Evolutionary conservation across 1,140 invertebrate species (phyloP), one percentile per base, ranked within the genome.

Genomic region (Glomeris maerens): DNA sequence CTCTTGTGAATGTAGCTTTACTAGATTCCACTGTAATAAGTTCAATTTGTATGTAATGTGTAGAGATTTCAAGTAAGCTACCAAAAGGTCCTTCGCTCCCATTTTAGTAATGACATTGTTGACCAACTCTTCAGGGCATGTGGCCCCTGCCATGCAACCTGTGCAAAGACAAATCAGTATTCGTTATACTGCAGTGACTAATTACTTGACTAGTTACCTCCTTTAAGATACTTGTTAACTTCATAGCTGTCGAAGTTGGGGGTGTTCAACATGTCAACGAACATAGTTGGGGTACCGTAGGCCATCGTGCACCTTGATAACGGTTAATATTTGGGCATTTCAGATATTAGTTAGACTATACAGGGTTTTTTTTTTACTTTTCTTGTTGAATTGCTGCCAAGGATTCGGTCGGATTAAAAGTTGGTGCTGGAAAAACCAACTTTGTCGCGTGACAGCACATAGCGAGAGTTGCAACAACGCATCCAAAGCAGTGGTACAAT

Each of bases 261-360:
- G 27, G 63, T 64, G 47, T 71, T 68, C 31, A 90, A 58, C 48
- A 89, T 72, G 64, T 96, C 89, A 47, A 95, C 81, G 64, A 84
- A 91, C 92, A 98, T 98, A 0, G 93, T 97, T 2, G 94, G 94
- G 0, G 93, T 96, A 13, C 93, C 93, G 59, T 84, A 86, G 14
- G 87, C 65, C 3, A 83, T 63, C 2, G 78, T 79, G 59, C 87
- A 90, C 60, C 80, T 83, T 41, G 48, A 60, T 53, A 53, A 55
- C 17, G 47, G 46, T 44, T 13, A 40, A 55, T 1, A 39, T 45
- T 2, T 44, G 13, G n/a, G 36, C 14, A 47, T 21, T 21, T 40
- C 21, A 31, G 42, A 50, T 10, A 31, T 47, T 22, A 27, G 14
- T 20, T 22, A 26, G 17, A 26, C 29, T 17, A 22, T 23, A 42